Conservation (phyloP, 2,113 vertebrate species). For the Axis porcinus region DNA sequence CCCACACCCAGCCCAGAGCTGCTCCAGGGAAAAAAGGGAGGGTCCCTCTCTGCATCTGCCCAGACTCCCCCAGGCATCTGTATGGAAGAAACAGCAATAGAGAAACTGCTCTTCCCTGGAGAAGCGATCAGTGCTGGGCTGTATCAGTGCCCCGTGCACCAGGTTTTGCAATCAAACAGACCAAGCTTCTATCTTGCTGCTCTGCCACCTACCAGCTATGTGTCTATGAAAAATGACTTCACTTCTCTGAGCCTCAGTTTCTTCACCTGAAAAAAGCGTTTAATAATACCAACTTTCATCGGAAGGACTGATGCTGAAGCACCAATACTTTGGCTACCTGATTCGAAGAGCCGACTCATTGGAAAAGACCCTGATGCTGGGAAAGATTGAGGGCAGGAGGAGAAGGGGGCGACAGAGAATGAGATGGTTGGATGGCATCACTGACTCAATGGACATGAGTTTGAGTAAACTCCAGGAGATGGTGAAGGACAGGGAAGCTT, state of each 20-base stretch:
- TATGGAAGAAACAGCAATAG: background rate
- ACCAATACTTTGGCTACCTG: background rate
- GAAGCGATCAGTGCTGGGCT: background rate
- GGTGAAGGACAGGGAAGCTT: background rate
- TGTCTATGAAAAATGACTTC: background rate
- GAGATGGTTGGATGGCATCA: background rate
- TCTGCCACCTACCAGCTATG: background rate
- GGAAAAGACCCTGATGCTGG: background rate
- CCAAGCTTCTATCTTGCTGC: background rate
- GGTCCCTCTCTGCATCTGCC: background rate
- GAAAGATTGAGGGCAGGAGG: background rate
- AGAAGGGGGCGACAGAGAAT: background rate
- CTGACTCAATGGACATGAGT: background rate
- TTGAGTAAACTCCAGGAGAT: background rate
- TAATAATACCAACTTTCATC: background rate
- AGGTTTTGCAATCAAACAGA: background rate
- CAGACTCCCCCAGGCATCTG: accelerated
- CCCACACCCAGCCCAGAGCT: background rate
- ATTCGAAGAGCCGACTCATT: background rate
- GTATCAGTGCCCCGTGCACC: background rate
- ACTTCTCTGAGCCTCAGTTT: background rate
- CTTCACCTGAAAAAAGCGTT: background rate
- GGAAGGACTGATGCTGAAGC: background rate
- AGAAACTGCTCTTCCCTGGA: background rate
- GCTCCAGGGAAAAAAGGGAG: background rate